Evolutionary conservation across 2,113 vertebrate genomes (phyloP), one percentile per base, ranked within the genome.

Genomic region (Tylochromis polylepis): DNA sequence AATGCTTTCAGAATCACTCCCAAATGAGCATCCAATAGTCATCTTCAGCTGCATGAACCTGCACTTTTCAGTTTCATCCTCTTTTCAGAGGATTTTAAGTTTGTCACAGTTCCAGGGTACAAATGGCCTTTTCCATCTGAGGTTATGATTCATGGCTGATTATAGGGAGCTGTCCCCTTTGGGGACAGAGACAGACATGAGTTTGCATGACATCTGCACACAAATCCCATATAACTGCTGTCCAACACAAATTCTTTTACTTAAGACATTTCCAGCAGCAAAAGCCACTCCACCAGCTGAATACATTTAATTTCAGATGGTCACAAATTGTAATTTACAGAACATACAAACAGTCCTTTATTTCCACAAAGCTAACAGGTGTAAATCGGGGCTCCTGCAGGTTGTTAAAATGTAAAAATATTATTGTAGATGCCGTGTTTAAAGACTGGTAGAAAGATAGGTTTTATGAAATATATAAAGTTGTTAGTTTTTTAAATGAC

Each of bases 261-360:
- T 10, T 83, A 14, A 77, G 24, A 60, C 8, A 15, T 51, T 85
- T 79, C 16, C 11, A 65, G 22, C 15, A 49, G 8, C 14, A 83
- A 81, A 5, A 16, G 27, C 56, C 20, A 55, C 57, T 56, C 18
- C 4, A 16, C 29, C 5, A 70, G 53, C 57, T 81, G 3, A 84
- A 51, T 34, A 55, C 53, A 60, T 90, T 91, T 90, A 62, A 83
- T 88, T 78, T 58, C 55, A 89, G 51, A 51, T 56, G 46, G 81
- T 22, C 53, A 70, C 34, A 55, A 60, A 41, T 79, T 57, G 85
- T 38, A 80, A 34, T n/a, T 75, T 78, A 85, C 55, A 83, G 6
- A 70, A 22, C 31, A 87, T 20, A 41, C 24, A 86, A 60, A 86
- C 24, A 79, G 56, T 55, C 8, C 15, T 79, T 79, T 57, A 16